phyloP scores from a whole-genome alignment of 1,140 invertebrate species.

The Brachionus angularis region DNA sequence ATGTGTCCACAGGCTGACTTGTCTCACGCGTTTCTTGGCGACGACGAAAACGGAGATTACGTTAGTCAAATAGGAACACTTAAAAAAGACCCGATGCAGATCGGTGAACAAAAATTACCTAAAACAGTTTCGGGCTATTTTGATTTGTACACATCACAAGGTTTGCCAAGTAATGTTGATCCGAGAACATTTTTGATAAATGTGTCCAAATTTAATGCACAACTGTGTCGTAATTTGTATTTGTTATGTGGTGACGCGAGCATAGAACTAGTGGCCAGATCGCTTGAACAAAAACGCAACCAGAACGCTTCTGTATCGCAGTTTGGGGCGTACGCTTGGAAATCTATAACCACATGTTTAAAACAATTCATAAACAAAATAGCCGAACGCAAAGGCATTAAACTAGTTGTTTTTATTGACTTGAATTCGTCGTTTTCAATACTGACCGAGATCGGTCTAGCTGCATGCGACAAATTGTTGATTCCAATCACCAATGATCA shows the following conservation, averaged over 20 bases:
- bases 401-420: slow-evolving; percentile 39
- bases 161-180: slow-evolving; percentile 20
- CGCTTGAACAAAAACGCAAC: slow-evolving; percentile 24
- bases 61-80: slow-evolving; percentile 30
- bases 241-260: slow-evolving; percentile 39
- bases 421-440: slow-evolving; percentile 27
- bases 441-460: slow-evolving; percentile 34
- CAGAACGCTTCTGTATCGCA: background rate
- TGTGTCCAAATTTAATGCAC: slow-evolving; percentile 31
- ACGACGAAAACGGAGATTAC: slow-evolving; percentile 25
- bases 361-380: slow-evolving; percentile 23
- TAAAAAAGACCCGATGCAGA: slow-evolving; percentile 14
- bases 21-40: slow-evolving; percentile 28
- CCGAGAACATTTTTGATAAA: slow-evolving; percentile 40
- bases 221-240: slow-evolving; percentile 27
- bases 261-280: slow-evolving; percentile 10
- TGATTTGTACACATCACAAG: slow-evolving; percentile 18
- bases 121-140: slow-evolving; percentile 39
- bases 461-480: slow-evolving; percentile 8
- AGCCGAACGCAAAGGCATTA: slow-evolving; percentile 26
- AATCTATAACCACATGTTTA: slow-evolving; percentile 27
- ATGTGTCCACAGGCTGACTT: slow-evolving; percentile 44
- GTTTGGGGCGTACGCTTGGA: slow-evolving; percentile 22
- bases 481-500: slow-evolving; percentile 36
- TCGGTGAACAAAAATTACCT: slow-evolving; percentile 26